A percentile compares a stretch with the other conserved stretches of the same genome.
Conservation (phyloP, 2,797 vertebrate genomes). For the Anabas testudineus region DNA sequence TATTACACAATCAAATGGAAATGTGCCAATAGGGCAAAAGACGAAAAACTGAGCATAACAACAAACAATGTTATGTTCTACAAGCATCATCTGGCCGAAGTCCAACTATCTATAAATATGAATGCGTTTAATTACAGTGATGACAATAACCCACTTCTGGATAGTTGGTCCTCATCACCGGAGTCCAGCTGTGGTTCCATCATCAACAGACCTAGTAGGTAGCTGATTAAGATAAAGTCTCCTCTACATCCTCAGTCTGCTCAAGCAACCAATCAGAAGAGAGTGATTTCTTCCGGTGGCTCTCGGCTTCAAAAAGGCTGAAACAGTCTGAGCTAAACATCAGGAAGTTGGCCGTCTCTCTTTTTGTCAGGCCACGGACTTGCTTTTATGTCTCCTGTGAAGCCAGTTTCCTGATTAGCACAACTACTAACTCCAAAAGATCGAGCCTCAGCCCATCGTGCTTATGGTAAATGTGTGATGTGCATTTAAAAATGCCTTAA, state of each 20-base stretch:
- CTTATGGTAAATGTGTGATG: not conserved
- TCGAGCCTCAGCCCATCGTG: conserved; percentile 8
- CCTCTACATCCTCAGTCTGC: conserved; percentile 40
- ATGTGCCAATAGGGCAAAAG: not conserved
- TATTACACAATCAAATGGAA: not conserved
- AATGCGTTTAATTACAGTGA: conserved; percentile 22
- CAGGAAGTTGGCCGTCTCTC: conserved; percentile 67
- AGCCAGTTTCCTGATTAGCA: conserved; percentile 67
- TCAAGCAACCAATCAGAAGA: conserved; percentile 48
- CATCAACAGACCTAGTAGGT: conserved; percentile 27
- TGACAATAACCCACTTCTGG: conserved; percentile 31
- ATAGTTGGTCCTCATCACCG: conserved; percentile 27
- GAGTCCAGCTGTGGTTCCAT: conserved; percentile 59
- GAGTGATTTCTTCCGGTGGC: conserved; percentile 56
- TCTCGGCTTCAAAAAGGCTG: conserved; percentile 64
- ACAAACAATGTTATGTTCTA: conserved; percentile 1
- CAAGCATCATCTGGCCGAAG: not conserved
- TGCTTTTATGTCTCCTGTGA: conserved; percentile 66
- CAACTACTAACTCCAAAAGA: conserved; percentile 31
- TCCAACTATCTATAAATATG: not conserved
- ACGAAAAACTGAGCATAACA: conserved; percentile 28
- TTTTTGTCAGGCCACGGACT: conserved; percentile 56
- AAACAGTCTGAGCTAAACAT: conserved; percentile 35
- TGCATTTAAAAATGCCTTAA: conserved; percentile 9
- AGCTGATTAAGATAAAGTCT: conserved; percentile 66